Evolutionary conservation across 2,113 vertebrate species (phyloP).

Genomic region (Xiphorhynchus elegans): DNA sequence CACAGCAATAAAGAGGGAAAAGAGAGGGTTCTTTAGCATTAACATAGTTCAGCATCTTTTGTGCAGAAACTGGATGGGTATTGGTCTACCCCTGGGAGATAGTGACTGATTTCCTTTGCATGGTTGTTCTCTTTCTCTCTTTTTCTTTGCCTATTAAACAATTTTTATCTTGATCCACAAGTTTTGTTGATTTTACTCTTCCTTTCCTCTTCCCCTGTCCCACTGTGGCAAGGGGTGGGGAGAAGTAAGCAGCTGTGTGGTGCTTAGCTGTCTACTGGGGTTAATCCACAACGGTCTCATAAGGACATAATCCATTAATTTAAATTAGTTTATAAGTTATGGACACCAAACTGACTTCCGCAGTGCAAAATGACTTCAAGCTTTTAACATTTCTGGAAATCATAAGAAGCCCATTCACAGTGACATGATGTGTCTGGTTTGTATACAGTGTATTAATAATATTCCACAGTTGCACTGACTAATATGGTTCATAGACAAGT

Average conservation of each 20-base stretch:
- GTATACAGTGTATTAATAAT: background rate
- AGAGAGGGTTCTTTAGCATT: background rate
- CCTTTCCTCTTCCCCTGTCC: background rate
- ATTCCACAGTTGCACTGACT: background rate
- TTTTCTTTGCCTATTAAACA: background rate
- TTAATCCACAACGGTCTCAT: background rate
- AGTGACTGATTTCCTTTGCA: background rate
- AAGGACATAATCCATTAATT: background rate
- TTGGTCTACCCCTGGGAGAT: background rate
- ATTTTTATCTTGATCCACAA: background rate
- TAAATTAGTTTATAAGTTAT: background rate
- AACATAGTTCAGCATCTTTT: background rate
- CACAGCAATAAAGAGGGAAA: background rate
- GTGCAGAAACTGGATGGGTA: background rate
- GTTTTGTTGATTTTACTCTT: background rate
- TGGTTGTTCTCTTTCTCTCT: background rate
- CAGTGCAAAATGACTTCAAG: background rate
- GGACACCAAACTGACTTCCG: background rate
- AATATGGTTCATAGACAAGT: background rate
- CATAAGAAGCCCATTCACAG: background rate
- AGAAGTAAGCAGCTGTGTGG: background rate
- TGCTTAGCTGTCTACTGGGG: background rate
- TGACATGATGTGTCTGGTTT: background rate
- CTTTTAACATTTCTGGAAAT: background rate
- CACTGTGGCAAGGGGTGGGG: fast-evolving